Base-by-base conservation (phyloP, 1,140 invertebrate genomes). In the Sycophila sp. region DNA sequence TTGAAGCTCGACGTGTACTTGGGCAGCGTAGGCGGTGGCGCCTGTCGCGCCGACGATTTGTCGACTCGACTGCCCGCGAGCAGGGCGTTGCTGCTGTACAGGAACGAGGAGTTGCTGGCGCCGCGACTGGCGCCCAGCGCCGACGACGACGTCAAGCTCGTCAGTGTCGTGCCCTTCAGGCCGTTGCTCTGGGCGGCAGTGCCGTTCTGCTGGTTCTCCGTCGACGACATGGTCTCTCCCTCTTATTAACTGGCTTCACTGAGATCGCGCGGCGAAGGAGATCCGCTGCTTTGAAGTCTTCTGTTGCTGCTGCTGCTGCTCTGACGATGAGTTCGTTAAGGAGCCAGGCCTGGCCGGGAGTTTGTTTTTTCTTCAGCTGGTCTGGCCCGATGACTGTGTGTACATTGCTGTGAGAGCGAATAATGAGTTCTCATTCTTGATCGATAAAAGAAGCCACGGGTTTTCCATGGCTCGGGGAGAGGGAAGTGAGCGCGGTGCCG, bases 1-100 rank as follows among this genome's bases (percentile, higher is more conserved):
- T 88, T 88, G 73, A 89, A 89, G 76, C 88, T 89, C 17, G 87
- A 87, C 28, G 88, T 89, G 73, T 91, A 91, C 75, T 91, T 91
- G 10, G 91, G 90, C 69, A 91, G 76, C 13, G 90, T 91, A n/a
- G 90, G 90, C 30, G 90, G 90, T 45, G 90, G 90, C 53, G 88
- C 88, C 40, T 90, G 89, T 70, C 89, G 77, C 5, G 36, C 10
- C 5, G 34, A 4, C 7, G 15, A 28, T 8, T 26, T 26, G 55
- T 24, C 17, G 5, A 10, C 56, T 59, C 83, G 84, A 19, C 82
- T 80, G 17, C 82, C 78, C 55, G 74, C 83, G 13, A 86, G 69
- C 74, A 84, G 77, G 19, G 85, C 81, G 64, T 85, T 87, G 66
- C 81, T 85, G 58, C 84, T 86, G 77, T 87, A 87, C 22, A 87